phyloP scores from a whole-genome alignment of 1,140 invertebrate species.

The Camponotus floridanus region DNA sequence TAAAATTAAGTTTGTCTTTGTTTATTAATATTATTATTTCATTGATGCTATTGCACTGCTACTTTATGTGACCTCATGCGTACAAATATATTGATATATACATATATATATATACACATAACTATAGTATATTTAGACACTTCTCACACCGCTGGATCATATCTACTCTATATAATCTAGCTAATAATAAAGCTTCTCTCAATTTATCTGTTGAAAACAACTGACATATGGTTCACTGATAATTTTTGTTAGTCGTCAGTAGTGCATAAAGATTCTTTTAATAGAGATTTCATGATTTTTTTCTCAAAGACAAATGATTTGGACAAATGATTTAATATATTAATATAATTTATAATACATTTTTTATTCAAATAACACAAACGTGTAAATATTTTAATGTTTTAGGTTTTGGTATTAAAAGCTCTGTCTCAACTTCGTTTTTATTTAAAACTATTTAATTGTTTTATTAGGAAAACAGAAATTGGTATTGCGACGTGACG shows the following conservation, averaged over 20 bases:
- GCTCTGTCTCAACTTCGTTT: neutral
- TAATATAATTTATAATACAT: neutral
- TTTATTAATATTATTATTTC: constrained; percentile 23
- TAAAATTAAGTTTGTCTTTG: neutral
- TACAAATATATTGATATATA: neutral
- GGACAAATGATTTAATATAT: neutral
- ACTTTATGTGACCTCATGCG: constrained; percentile 4
- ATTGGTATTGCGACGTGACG: too few relatives aligned
- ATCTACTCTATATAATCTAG: constrained; percentile 19
- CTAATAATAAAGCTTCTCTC: too few relatives aligned
- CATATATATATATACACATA: neutral
- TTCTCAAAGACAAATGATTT: neutral
- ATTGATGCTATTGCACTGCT: neutral
- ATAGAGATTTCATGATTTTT: neutral
- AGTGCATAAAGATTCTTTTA: neutral
- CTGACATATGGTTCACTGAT: constrained; percentile 10
- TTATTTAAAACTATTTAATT: neutral
- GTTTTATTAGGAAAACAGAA: neutral
- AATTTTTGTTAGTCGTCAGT: constrained; percentile 10
- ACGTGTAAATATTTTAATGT: too few relatives aligned
- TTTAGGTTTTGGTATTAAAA: too few relatives aligned
- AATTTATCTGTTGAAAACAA: constrained; percentile 40
- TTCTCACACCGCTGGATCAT: neutral
- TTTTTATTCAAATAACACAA: constrained; percentile 24
- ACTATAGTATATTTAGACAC: constrained; percentile 59